phyloP scores from a whole-genome alignment of 2,113 vertebrate genomes.

The Myiozetetes cayanensis region DNA sequence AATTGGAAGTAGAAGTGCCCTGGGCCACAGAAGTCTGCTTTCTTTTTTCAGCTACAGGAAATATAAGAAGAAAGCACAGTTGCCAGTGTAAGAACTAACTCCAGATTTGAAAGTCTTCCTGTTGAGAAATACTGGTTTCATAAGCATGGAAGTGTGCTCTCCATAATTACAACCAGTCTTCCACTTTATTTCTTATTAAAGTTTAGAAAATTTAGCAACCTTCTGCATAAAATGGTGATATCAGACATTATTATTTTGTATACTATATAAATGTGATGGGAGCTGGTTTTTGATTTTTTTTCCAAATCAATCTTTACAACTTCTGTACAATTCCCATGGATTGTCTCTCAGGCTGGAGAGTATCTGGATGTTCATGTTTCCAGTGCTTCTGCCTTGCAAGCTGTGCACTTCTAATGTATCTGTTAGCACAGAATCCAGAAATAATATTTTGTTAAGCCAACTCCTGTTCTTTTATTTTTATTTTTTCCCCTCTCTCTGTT shows the following conservation, averaged over 20 bases:
- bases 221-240: neutral
- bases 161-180: neutral
- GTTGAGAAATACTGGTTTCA: conserved; percentile 11
- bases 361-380: neutral
- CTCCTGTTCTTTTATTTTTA: neutral
- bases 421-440: neutral
- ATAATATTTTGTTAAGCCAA: neutral
- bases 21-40: neutral
- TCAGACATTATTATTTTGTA: neutral
- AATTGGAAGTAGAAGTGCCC: neutral
- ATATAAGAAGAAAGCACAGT: neutral
- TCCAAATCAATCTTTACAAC: neutral
- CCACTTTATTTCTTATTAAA: neutral
- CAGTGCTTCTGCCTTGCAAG: neutral
- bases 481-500: neutral
- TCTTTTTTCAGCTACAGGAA: neutral
- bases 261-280: neutral
- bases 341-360: neutral
- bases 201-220: neutral
- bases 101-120: conserved; percentile 11
- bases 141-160: neutral
- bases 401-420: neutral
- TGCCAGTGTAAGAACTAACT: neutral
- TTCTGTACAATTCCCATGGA: neutral
- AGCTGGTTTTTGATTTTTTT: neutral